A percentile compares a stretch with the other conserved stretches of the same genome.
Evolutionary conservation across 2,797 vertebrate genomes (phyloP).

Genomic region (Anomalospiza imberbis): DNA sequence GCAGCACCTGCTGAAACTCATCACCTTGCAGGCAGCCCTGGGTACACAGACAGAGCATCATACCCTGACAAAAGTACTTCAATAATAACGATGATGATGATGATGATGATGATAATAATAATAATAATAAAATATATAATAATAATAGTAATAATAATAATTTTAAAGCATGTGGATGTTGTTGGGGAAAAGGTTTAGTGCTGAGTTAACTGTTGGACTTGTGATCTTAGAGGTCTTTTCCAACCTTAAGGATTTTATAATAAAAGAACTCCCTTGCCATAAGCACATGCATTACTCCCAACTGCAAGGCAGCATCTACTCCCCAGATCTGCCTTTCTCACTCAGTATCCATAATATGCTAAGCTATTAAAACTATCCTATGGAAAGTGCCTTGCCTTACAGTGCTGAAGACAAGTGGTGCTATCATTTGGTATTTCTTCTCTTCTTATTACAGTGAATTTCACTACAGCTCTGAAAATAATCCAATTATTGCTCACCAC

Average conservation of each 20-base stretch:
- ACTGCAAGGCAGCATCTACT: neutral
- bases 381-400: neutral
- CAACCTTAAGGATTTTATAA: neutral
- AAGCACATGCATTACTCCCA: neutral
- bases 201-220: neutral
- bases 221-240: neutral
- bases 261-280: neutral
- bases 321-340: neutral
- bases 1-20: neutral
- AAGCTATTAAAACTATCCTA: conserved; percentile 13
- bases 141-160: neutral
- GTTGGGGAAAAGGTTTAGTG: neutral
- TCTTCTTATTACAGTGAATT: conserved; percentile 54
- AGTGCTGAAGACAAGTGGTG: conserved; percentile 38
- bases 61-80: neutral
- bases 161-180: neutral
- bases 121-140: neutral
- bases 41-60: neutral
- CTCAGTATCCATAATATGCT: conserved; percentile 9
- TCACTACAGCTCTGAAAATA: conserved; percentile 54
- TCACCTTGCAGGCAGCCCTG: neutral
- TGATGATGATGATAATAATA: too few species aligned
- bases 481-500: conserved; percentile 60
- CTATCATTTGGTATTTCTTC: conserved; percentile 48
- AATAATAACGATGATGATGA: neutral